These are phyloP conservation scores for Spodoptera picta DNA, from an alignment of 2,888 invertebrate genomes.

Conservation along the genomic window DNA sequence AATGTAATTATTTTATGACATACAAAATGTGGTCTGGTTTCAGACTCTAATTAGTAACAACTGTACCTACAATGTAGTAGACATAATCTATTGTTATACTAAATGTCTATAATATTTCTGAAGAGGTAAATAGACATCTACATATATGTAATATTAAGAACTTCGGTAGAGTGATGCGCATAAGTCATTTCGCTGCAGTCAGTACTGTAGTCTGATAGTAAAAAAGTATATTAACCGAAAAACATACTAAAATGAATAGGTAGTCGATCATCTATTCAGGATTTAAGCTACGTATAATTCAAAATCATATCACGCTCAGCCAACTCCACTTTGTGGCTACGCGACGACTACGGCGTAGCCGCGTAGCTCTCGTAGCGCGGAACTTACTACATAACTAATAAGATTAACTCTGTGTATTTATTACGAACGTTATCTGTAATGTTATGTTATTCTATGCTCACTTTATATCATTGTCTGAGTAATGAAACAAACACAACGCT, in stretches of 20 bases:
- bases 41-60: too few relatives aligned
- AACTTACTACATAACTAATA: constrained; percentile 55
- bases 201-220: not conserved
- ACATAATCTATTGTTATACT: too few relatives aligned
- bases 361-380: constrained; percentile 46
- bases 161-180: too few relatives aligned
- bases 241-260: constrained; percentile 14
- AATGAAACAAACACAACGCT: too few relatives aligned
- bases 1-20: too few relatives aligned
- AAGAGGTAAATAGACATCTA: too few relatives aligned
- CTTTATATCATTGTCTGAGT: constrained; percentile 9
- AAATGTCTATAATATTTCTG: too few relatives aligned
- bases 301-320: constrained; percentile 50
- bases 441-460: constrained; percentile 22
- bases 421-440: constrained; percentile 39
- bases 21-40: too few relatives aligned
- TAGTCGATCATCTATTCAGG: constrained; percentile 43
- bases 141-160: too few relatives aligned
- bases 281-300: constrained; percentile 46
- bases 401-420: constrained; percentile 51
- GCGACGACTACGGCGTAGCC: constrained; percentile 40
- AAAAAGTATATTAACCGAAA: constrained; percentile 7
- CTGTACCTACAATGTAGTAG: too few relatives aligned
- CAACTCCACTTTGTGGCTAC: constrained; percentile 46
- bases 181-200: too few relatives aligned